phyloP scores from a whole-genome alignment of 2,888 invertebrate species.

The Reticulitermes lucifugus region DNA sequence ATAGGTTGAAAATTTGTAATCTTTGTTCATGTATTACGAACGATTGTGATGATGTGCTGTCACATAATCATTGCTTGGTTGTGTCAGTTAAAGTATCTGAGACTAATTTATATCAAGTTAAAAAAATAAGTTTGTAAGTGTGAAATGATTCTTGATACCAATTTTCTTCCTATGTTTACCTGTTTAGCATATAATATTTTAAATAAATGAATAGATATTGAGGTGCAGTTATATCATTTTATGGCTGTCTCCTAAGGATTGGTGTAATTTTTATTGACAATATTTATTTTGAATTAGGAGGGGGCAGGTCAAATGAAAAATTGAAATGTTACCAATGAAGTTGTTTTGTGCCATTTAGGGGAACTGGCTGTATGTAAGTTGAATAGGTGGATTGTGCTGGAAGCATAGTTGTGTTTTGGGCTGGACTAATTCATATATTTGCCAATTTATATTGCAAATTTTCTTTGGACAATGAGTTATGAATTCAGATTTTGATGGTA shows the following conservation, averaged over 20 bases:
- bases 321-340: background rate
- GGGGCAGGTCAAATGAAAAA: constrained; percentile 8
- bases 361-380: background rate
- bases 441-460: background rate
- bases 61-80: constrained; percentile 13
- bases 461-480: background rate
- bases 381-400: background rate
- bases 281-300: background rate
- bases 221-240: constrained; percentile 26
- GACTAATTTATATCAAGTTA: constrained; percentile 31
- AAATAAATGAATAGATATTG: constrained; percentile 34
- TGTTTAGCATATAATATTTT: constrained; percentile 39
- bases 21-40: constrained; percentile 16
- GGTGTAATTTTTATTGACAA: background rate
- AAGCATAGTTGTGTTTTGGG: background rate
- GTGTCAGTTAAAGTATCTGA: background rate
- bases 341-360: background rate
- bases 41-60: background rate
- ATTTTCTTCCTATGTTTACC: constrained; percentile 41
- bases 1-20: constrained; percentile 40
- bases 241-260: constrained; percentile 5
- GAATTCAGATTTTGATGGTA: background rate
- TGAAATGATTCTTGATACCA: background rate
- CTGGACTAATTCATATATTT: background rate
- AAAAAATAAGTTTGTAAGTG: constrained; percentile 22